phyloP scores from a whole-genome alignment of 2,797 vertebrate species.

The Chelidonichthys spinosus region DNA sequence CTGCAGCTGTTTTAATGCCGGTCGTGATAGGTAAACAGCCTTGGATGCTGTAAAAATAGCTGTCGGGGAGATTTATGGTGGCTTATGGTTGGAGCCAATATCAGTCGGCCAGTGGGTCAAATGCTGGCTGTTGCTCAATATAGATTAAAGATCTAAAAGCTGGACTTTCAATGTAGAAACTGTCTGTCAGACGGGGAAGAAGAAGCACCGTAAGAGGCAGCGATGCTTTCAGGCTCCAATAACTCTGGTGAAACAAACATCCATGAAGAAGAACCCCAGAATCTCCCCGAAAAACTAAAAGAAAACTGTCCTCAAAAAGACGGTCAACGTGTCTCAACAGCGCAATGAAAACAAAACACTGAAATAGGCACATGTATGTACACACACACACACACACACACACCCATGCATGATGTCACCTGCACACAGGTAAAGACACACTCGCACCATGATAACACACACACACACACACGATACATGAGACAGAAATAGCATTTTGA shows the following conservation, averaged over 20 bases:
- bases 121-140: background rate
- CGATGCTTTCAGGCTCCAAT: background rate
- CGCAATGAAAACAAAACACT: conserved; percentile 75
- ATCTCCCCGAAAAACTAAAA: background rate
- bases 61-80: conserved; percentile 6
- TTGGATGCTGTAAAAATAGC: conserved; percentile 23
- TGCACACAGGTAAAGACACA: conserved; percentile 46
- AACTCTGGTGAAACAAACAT: background rate
- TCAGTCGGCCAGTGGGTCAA: background rate
- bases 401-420: conserved; percentile 71
- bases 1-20: conserved; percentile 4
- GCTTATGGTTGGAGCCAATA: background rate
- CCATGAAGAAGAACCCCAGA: background rate
- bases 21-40: conserved; percentile 18
- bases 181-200: background rate
- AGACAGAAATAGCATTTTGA: conserved; percentile 76
- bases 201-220: background rate
- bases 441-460: conserved; percentile 53
- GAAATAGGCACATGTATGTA: conserved; percentile 64
- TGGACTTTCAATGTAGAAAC: background rate
- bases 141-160: background rate
- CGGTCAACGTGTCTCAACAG: conserved; percentile 45
- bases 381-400: conserved; percentile 25
- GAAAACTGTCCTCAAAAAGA: background rate
- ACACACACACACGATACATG: conserved; percentile 62